Evolutionary conservation across 2,888 invertebrate species (phyloP), one percentile per base, ranked within the genome.

Genomic region (Opisthograptis luteolata): DNA sequence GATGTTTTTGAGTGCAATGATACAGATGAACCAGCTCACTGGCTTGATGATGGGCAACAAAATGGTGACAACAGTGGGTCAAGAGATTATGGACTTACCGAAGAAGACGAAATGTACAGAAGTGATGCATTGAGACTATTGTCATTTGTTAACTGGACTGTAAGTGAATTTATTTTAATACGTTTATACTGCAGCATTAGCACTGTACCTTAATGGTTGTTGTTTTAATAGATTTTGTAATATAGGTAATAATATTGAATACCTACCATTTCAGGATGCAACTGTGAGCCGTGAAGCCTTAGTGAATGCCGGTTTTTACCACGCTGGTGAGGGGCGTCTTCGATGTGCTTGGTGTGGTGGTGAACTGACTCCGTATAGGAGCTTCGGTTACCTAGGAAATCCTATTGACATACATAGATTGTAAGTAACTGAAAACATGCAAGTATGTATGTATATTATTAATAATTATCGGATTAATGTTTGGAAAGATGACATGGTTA

Each of bases 301-400:
- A 54, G 97, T 96, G 0, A 92, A 91, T 73, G 95, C 97, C 35
- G 98, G 98, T 2, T 97, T 98, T 78, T 97, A 95, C 78, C 97
- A 95, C 71, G 88, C 95, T 1, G 93, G 95, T 55, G 91, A 92
- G 25, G 92, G 92, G 0, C 67, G 79, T 73, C 95, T 97, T 0
- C 93, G 95, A 55, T 97, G 97, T 80, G 95, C 95, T 0, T 97
- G 94, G 92, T 97, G 97, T 66, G 92, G 93, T 28, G 95, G 95
- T 1, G 91, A 94, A 54, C 87, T 95, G 25, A 87, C 93, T 5
- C 77, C 81, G 0, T 84, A 81, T 41, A 95, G 95, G 92, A 92
- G 93, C 69, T 82, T 87, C n/a, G 94, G 94, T 1, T 70, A 81
- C 7, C 50, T 84, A 2, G 64, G 95, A 92, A 76, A 93, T 64